Conservation (phyloP, 2,113 vertebrate species). For the Aspidoscelis tigris region DNA sequence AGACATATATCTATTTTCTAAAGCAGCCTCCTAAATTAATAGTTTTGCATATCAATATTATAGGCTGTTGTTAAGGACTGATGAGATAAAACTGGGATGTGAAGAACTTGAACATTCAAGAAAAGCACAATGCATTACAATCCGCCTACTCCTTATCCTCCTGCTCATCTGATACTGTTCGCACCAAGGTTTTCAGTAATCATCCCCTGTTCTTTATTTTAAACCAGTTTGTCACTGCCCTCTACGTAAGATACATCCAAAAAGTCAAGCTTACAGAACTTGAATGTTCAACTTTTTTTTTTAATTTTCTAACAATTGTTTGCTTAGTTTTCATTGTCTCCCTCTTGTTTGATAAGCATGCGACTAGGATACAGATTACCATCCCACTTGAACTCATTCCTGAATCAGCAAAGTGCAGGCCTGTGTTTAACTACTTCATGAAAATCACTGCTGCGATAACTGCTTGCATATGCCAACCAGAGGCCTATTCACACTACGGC, state of each 20-base stretch:
- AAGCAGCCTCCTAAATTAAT: not conserved
- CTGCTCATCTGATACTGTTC: not conserved
- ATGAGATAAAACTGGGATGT: not conserved
- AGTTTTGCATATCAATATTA: not conserved
- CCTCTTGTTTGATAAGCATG: not conserved
- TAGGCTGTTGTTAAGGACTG: not conserved
- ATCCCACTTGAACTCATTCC: no score
- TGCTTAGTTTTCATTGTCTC: not conserved
- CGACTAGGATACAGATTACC: no score
- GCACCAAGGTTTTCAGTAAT: not conserved
- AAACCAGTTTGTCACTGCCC: not conserved
- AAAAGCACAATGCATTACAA: not conserved
- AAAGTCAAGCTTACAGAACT: not conserved
- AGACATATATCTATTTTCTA: not conserved
- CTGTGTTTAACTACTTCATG: no score
- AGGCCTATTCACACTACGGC: no score
- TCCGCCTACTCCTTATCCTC: not conserved
- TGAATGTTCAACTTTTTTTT: not conserved
- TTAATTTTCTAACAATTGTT: not conserved
- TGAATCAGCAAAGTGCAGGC: no score
- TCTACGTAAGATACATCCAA: not conserved
- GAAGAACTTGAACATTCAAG: not conserved
- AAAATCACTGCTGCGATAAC: no score
- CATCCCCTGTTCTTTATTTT: no score
- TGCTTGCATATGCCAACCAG: no score